Base-by-base conservation (phyloP, 2,797 vertebrate species). In the Gobionotothen gibberifrons region DNA sequence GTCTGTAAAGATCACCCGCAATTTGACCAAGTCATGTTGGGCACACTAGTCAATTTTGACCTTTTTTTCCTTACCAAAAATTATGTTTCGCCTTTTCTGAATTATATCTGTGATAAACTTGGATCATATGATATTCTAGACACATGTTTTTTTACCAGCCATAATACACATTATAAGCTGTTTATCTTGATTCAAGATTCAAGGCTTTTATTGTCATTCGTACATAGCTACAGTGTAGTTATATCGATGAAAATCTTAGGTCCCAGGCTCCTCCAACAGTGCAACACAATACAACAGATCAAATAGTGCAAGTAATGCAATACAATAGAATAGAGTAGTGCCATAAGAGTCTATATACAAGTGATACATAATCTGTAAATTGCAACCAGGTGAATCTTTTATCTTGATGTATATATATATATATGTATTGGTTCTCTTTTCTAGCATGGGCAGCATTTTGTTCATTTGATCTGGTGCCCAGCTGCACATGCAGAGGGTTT, bases 401-500 rank as follows among this genome's bases (percentile, higher is more conserved):
- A 36, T 64, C 51, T 61, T 75, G 17, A 56, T 46, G 36, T 13
- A 11, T 0, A 3, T 32, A 32, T 13, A 11, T 0, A 3, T 32
- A 32, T 21, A 1, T 43, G 39, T 47, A 17, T 58, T 14, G 6
- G 40, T 68, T 71, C 19, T 69, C 14, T 48, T 39, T 64, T 36
- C 72, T 47, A 67, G 65, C 61, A 65, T 36, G 6, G 51, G 43
- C 36, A 39, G 56, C 43, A 6, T 84, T 76, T 76, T 75, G 17
- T 76, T 72, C 63, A 15, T 77, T 75, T 65, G 13, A 75, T 82
- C 64, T 39, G 29, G n/a, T 82, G 62, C 69, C 68, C 68, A 54
- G 56, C 51, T 56, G 51, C 58, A 68, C 56, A 43, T 19, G 77
- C 71, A 43, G 14, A 61, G 62, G 44, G 61, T 87, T 82, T 82